phyloP scores from a whole-genome alignment of 2,797 vertebrate genomes.

The Apodemus agrarius region DNA sequence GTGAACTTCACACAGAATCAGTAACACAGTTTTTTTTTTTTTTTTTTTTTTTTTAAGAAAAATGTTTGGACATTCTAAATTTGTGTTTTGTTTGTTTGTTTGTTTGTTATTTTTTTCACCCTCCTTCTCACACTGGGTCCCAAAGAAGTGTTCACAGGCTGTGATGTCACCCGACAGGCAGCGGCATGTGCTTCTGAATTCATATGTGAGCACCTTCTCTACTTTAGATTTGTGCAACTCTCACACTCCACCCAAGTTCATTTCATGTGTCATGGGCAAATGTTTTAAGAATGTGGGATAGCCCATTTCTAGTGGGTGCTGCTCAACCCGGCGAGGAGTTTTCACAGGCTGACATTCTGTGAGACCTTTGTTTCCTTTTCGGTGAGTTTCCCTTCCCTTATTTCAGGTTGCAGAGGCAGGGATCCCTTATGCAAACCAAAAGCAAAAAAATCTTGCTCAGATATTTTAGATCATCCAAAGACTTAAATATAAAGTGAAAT shows the following conservation, averaged over 20 bases:
- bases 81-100: no score
- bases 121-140: neutral
- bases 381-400: neutral
- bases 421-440: slow-evolving; percentile 16
- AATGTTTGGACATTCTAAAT: neutral
- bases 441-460: slow-evolving; percentile 44
- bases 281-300: slow-evolving; percentile 10
- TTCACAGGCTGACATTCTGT: neutral
- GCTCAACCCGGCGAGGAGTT: neutral
- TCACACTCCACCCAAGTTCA: neutral
- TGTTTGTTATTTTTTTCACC: neutral
- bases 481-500: slow-evolving; percentile 58
- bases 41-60: neutral
- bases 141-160: neutral
- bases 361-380: slow-evolving; percentile 45
- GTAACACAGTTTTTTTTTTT: neutral
- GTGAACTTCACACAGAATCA: neutral
- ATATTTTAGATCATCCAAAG: slow-evolving; percentile 50
- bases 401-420: slow-evolving; percentile 31
- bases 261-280: neutral
- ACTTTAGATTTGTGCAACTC: neutral
- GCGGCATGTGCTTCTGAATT: neutral
- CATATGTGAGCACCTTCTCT: neutral
- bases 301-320: slow-evolving; percentile 7
- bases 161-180: neutral